Evolutionary conservation across 2,113 vertebrate genomes (phyloP).

Genomic region (rabbit (Oryctolagus cuniculus)): mOryCun1.1 NC_091442.1:83399001-83399500

Average conservation of each 20-base stretch:
- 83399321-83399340: conserved; percentile 88
- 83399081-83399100: not conserved
- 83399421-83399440: conserved; percentile 92
- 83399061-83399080: not conserved
- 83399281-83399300: not conserved
- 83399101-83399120: not conserved
- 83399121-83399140: conserved; percentile 64
- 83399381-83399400: conserved; percentile 90
- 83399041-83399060: not conserved
- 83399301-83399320: conserved; percentile 20
- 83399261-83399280: not conserved
- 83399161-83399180: conserved; percentile 56
- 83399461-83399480: conserved; percentile 87
- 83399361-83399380: conserved; percentile 88
- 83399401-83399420: conserved; percentile 93
- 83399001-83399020: not conserved
- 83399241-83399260: not conserved
- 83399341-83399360: conserved; percentile 89
- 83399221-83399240: not conserved
- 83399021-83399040: not conserved
- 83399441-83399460: conserved; percentile 93
- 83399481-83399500: conserved; percentile 90
- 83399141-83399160: conserved; percentile 61
- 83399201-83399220: not conserved
- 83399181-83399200: not conserved